Conservation (phyloP, 2,888 invertebrate species). For the Peribatodes rhomboidaria region DNA sequence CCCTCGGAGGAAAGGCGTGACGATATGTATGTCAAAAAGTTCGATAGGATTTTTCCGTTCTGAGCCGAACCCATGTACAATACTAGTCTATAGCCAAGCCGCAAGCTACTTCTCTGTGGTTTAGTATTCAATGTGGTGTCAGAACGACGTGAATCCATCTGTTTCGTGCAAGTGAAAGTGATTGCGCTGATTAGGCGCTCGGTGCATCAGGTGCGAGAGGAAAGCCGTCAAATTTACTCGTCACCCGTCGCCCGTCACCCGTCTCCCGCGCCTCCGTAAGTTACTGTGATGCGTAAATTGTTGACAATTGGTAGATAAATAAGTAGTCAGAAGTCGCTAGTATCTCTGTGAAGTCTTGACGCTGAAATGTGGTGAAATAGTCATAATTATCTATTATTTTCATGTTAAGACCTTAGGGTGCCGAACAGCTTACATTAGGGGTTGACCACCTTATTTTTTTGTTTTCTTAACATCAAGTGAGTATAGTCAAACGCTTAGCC, state of each 20-base stretch:
- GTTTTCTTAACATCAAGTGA: too few species aligned
- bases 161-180: constrained; percentile 62
- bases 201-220: constrained; percentile 52
- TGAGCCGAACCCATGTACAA: too few species aligned
- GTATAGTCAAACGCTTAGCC: too few species aligned
- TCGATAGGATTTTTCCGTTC: too few species aligned
- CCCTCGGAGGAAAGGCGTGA: too few species aligned
- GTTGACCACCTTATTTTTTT: too few species aligned
- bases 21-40: too few species aligned
- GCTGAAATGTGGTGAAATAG: not conserved
- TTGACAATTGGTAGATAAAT: constrained; percentile 1
- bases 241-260: constrained; percentile 46
- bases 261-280: constrained; percentile 21
- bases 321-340: not conserved
- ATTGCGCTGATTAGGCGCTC: constrained; percentile 60
- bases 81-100: too few species aligned
- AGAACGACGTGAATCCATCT: constrained; percentile 46
- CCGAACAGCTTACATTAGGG: too few species aligned
- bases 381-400: not conserved
- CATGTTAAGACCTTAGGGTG: too few species aligned
- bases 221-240: constrained; percentile 69
- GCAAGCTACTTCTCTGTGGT: not conserved
- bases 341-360: not conserved
- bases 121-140: constrained; percentile 1
- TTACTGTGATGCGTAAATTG: constrained; percentile 48